phyloP scores from a whole-genome alignment of 2,888 invertebrate species.

The Apomyelois bistriatella region DNA sequence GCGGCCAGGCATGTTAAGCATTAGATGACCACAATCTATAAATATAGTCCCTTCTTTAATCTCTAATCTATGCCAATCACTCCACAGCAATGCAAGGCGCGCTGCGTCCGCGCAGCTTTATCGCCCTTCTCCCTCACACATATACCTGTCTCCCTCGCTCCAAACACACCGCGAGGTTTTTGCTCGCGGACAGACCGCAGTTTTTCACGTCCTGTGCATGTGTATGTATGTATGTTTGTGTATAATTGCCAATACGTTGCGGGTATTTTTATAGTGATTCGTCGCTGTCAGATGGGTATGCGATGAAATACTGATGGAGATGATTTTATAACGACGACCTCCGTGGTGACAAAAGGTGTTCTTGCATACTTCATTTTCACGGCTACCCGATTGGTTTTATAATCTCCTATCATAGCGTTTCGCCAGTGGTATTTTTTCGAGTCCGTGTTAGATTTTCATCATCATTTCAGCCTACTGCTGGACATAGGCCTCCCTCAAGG shows the following conservation, averaged over 20 bases:
- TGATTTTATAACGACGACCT: slow-evolving; percentile 1
- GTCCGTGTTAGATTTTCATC: too few species aligned
- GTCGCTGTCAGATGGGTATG: background rate
- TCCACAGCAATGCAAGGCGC: slow-evolving; percentile 58
- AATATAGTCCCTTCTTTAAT: slow-evolving; percentile 21
- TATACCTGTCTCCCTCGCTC: slow-evolving; percentile 41
- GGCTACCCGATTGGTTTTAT: too few species aligned
- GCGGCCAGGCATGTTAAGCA: too few species aligned
- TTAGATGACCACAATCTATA: too few species aligned
- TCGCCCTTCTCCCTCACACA: slow-evolving; percentile 38
- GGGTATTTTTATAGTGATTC: slow-evolving; percentile 8
- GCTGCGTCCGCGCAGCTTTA: slow-evolving; percentile 59
- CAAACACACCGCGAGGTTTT: slow-evolving; percentile 65
- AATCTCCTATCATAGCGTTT: too few species aligned
- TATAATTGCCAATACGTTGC: slow-evolving; percentile 11
- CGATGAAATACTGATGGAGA: background rate
- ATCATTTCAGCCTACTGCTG: too few species aligned
- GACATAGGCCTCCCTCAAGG: too few species aligned
- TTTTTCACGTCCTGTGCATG: slow-evolving; percentile 34
- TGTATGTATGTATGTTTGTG: slow-evolving; percentile 4
- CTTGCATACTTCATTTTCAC: background rate
- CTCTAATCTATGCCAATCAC: slow-evolving; percentile 41
- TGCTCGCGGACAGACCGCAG: slow-evolving; percentile 31
- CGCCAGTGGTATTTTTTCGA: too few species aligned
- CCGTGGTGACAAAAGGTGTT: background rate